Conservation (phyloP, 1,140 invertebrate genomes). For the Cyrtorhinus lividipennis region DNA sequence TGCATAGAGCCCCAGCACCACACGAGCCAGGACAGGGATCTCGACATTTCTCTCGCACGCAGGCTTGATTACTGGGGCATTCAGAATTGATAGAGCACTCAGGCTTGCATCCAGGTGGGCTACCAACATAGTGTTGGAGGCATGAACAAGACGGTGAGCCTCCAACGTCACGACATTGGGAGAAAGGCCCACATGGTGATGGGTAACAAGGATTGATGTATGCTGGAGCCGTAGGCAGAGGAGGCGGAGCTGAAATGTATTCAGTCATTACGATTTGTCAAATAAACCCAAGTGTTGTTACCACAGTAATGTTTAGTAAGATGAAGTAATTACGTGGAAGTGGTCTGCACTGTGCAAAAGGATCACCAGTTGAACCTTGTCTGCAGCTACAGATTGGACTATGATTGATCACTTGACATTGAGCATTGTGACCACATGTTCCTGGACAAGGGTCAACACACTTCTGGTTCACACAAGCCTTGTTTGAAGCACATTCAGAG, state of each 20-base stretch:
- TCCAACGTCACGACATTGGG: conserved; percentile 41
- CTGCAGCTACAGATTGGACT: conserved; percentile 61
- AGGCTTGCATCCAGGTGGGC: conserved; percentile 45
- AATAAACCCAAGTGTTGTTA: no score
- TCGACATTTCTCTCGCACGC: conserved; percentile 50
- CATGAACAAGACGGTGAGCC: conserved; percentile 46
- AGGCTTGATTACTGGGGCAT: conserved; percentile 51
- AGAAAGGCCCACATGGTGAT: conserved; percentile 51
- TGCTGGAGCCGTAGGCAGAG: conserved; percentile 14
- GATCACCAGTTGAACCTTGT: conserved; percentile 49
- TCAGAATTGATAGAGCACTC: conserved; percentile 49
- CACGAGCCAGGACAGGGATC: conserved; percentile 56
- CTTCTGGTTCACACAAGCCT: conserved; percentile 35
- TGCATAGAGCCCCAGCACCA: conserved; percentile 42
- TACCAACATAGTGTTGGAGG: conserved; percentile 38
- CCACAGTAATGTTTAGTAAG: background rate
- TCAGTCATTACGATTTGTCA: background rate
- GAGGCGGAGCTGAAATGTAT: conserved; percentile 19
- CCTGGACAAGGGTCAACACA: conserved; percentile 38
- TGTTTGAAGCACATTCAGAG: conserved; percentile 32
- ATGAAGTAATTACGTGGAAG: conserved; percentile 21
- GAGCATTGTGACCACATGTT: conserved; percentile 38
- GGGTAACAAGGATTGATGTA: conserved; percentile 46
- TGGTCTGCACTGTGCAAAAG: conserved; percentile 40
- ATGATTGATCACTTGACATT: conserved; percentile 57